Evolutionary conservation across 2,113 vertebrate species (phyloP).

Genomic region (Colaptes auratus): DNA sequence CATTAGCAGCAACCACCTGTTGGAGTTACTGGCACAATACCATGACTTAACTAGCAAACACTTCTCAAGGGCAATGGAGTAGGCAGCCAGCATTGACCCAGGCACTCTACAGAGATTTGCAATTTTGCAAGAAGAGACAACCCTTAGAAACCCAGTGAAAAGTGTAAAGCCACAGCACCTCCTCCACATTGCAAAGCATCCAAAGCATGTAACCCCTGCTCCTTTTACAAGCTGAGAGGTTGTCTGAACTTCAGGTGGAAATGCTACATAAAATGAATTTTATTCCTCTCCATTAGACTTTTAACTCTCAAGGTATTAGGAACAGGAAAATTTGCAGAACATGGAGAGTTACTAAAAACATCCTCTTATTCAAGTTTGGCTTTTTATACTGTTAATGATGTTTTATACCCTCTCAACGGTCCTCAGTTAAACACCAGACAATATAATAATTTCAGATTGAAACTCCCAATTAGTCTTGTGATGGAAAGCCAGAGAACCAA

Average conservation of each 20-base stretch:
- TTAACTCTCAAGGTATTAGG: not conserved
- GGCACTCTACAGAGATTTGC: not conserved
- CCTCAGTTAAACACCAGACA: not conserved
- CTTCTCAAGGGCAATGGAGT: accelerated
- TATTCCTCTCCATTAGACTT: not conserved
- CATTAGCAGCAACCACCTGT: not conserved
- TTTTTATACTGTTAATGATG: accelerated
- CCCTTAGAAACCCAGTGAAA: not conserved
- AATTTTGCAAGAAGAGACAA: not conserved
- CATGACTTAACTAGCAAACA: accelerated
- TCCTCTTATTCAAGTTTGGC: not conserved
- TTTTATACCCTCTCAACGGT: not conserved
- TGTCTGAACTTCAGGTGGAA: not conserved
- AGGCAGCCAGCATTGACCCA: not conserved
- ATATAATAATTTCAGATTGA: not conserved
- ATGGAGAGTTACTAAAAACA: not conserved
- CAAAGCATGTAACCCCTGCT: not conserved
- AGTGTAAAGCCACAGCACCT: not conserved
- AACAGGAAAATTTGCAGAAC: not conserved
- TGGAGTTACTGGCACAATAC: not conserved
- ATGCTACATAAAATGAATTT: not conserved
- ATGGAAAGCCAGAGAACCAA: not conserved
- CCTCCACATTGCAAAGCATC: accelerated
- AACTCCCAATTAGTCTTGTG: not conserved
- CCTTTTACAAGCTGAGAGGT: not conserved